Conservation (phyloP, 1,140 invertebrate genomes). For the Myzus persicae region DNA sequence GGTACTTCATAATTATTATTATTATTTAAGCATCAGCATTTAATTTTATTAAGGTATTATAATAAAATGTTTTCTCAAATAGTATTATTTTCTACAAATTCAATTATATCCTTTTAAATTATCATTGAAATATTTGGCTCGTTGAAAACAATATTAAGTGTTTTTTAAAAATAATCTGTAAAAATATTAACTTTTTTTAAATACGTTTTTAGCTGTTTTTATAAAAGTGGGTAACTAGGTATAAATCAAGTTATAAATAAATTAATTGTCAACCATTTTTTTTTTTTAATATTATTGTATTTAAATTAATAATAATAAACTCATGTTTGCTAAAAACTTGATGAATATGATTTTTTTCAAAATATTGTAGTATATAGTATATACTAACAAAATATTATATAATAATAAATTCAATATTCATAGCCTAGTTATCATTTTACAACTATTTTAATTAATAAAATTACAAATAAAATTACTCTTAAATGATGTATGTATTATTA, state of each 20-base stretch:
- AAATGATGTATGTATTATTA: not conserved
- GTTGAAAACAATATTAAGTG: not conserved
- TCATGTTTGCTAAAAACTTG: not conserved
- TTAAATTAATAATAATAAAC: not conserved
- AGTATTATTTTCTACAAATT: not conserved
- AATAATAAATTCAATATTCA: not conserved
- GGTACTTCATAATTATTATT: not conserved
- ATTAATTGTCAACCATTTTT: not conserved
- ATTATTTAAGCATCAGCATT: not conserved
- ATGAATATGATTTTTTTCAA: not conserved
- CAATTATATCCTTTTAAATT: not conserved
- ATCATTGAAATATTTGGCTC: not conserved
- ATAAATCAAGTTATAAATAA: not conserved
- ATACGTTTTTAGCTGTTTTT: not conserved
- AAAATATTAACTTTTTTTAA: not conserved
- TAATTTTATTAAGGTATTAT: conserved; percentile 22
- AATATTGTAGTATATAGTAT: too few species aligned
- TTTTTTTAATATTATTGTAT: not conserved
- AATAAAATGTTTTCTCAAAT: conserved; percentile 12
- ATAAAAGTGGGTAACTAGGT: not conserved
- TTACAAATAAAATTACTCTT: not conserved
- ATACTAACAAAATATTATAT: not conserved
- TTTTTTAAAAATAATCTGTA: not conserved
- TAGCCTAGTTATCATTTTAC: not conserved
- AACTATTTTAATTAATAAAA: not conserved